Evolutionary conservation across 1,140 invertebrate species (phyloP).

Genomic region (Chlorops oryzae): DNA sequence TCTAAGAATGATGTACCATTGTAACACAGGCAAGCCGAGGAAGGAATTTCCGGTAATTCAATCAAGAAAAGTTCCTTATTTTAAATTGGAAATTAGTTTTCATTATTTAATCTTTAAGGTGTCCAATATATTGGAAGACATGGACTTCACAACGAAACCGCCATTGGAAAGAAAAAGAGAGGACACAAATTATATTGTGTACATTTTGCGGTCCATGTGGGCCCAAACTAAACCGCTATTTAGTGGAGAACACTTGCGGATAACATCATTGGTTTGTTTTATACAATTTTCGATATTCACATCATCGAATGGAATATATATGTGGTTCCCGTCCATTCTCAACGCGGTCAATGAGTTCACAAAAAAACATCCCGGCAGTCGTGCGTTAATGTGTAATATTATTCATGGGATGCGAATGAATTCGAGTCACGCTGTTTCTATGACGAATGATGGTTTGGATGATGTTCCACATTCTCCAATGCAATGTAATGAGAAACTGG

Average conservation of each 20-base stretch:
- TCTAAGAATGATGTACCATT: slow-evolving; percentile 54
- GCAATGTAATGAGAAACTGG: slow-evolving; percentile 18
- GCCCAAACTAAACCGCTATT: slow-evolving; percentile 50
- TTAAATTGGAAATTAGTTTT: no score
- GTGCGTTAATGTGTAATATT: slow-evolving; percentile 5
- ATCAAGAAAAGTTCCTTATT: no score
- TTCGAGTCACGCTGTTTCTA: no score
- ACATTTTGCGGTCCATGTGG: slow-evolving; percentile 31
- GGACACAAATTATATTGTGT: no score
- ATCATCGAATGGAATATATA: slow-evolving; percentile 17
- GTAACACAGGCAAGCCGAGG: slow-evolving; percentile 54
- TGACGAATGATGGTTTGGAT: no score
- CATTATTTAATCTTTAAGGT: no score
- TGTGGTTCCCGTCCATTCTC: slow-evolving; percentile 12
- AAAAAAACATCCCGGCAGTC: neutral
- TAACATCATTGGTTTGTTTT: slow-evolving; percentile 32
- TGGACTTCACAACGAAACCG: no score
- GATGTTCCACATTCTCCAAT: no score
- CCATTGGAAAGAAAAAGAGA: no score
- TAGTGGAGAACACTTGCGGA: slow-evolving; percentile 42
- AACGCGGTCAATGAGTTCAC: slow-evolving; percentile 1
- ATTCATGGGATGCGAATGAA: no score
- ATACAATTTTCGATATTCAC: slow-evolving; percentile 2
- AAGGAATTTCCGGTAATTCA: slow-evolving; percentile 9
- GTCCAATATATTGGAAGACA: no score